These are phyloP conservation scores for Microtus pennsylvanicus DNA, from an alignment of 2,113 vertebrate genomes.

Conservation along the genomic window DNA sequence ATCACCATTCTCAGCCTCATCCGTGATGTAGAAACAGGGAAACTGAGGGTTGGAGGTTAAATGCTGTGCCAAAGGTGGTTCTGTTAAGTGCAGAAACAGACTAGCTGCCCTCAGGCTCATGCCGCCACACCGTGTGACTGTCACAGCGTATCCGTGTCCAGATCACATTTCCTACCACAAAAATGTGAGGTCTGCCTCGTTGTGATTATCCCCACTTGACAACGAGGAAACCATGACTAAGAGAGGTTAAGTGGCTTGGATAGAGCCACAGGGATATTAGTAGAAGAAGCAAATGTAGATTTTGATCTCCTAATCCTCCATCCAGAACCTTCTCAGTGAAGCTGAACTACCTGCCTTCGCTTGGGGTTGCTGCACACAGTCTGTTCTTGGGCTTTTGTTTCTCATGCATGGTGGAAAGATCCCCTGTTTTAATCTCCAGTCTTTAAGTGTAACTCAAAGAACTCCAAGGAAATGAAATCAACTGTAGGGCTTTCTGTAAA, in stretches of 20 bases:
- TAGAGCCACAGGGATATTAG: conserved; percentile 14
- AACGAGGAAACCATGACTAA: conserved; percentile 51
- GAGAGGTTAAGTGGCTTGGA: conserved; percentile 53
- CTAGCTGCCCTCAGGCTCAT: not conserved
- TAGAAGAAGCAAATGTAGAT: not conserved
- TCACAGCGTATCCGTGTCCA: not conserved
- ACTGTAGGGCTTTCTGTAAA: conserved; percentile 1
- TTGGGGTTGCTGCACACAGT: not conserved
- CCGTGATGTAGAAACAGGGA: not conserved
- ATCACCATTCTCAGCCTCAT: not conserved
- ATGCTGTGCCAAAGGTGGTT: not conserved
- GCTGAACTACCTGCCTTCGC: not conserved
- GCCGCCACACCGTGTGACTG: accelerated
- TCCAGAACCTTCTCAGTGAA: not conserved
- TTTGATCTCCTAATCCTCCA: not conserved
- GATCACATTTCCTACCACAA: not conserved
- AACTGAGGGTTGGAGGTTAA: not conserved
- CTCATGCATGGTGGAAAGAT: conserved; percentile 36
- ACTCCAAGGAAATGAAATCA: conserved; percentile 12
- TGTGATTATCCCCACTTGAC: conserved; percentile 39
- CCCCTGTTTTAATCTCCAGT: conserved; percentile 50
- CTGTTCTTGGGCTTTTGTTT: not conserved
- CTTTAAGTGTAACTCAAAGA: conserved; percentile 76
- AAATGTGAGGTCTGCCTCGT: not conserved
- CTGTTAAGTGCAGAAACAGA: not conserved